Evolutionary conservation across 2,113 vertebrate genomes (phyloP).

Genomic region (Eretmochelys imbricata): DNA sequence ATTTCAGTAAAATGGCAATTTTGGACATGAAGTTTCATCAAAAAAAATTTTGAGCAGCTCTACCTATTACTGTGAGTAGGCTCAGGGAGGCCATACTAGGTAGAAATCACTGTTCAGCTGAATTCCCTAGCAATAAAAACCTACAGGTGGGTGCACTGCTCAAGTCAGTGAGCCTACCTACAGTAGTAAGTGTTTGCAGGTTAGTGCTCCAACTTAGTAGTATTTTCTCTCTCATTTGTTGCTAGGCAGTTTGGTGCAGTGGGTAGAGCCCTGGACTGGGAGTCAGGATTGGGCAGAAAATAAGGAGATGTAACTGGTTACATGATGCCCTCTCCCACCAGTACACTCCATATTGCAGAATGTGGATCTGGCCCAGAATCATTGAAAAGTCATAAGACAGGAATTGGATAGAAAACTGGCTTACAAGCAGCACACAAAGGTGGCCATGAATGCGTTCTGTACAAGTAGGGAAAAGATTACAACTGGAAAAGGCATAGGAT

Average conservation of each 20-base stretch:
- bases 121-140: neutral
- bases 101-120: neutral
- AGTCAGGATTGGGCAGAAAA: neutral
- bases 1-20: neutral
- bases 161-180: neutral
- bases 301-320: neutral
- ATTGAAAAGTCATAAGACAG: neutral
- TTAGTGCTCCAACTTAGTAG: neutral
- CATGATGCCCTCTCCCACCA: neutral
- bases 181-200: neutral
- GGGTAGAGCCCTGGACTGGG: neutral
- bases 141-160: neutral
- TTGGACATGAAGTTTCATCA: neutral
- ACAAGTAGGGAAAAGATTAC: neutral
- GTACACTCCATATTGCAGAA: neutral
- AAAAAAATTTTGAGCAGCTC: neutral
- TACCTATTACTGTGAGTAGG: neutral
- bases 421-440: neutral
- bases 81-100: neutral
- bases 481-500: neutral
- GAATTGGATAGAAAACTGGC: neutral
- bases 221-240: neutral
- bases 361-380: neutral
- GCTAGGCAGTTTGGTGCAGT: neutral
- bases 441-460: neutral